Conservation (phyloP, 2,888 invertebrate genomes). For the Mimas tiliae region DNA sequence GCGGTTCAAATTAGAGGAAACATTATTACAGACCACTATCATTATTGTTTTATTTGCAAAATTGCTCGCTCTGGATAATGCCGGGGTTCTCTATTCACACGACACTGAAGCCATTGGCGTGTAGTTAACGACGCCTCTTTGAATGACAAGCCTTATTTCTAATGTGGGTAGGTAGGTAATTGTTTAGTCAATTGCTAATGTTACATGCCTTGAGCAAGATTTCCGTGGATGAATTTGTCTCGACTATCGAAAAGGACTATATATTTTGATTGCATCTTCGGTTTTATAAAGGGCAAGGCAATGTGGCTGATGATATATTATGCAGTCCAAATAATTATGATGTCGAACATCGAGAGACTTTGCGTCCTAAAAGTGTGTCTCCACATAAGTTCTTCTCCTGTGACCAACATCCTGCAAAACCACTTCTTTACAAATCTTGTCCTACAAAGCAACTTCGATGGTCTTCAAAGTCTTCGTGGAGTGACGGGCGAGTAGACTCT, state of each 20-base stretch:
- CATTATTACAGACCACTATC: slow-evolving; percentile 63
- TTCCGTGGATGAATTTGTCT: slow-evolving; percentile 9
- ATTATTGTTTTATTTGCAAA: slow-evolving; percentile 76
- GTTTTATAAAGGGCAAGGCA: too few relatives aligned
- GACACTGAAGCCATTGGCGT: slow-evolving; percentile 57
- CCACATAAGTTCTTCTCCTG: too few relatives aligned
- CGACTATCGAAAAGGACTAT: neutral
- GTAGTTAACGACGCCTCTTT: slow-evolving; percentile 66
- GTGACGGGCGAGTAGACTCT: too few relatives aligned
- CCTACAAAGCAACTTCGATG: slow-evolving; percentile 10
- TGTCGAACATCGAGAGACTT: too few relatives aligned
- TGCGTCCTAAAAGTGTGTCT: too few relatives aligned
- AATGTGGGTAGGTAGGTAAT: slow-evolving; percentile 54
- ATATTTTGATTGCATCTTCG: too few relatives aligned
- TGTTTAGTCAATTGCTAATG: slow-evolving; percentile 60
- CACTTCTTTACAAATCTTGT: slow-evolving; percentile 15
- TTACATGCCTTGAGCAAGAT: slow-evolving; percentile 37
- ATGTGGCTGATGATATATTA: too few relatives aligned
- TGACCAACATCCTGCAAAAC: slow-evolving; percentile 1
- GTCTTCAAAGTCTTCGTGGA: too few relatives aligned
- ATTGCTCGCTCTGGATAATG: slow-evolving; percentile 67
- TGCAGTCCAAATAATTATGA: too few relatives aligned
- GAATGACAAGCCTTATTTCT: slow-evolving; percentile 70
- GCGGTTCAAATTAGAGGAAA: slow-evolving; percentile 63
- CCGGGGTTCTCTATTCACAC: slow-evolving; percentile 63